Conservation (phyloP, 2,888 invertebrate species). For the Dermolepida albohirtum region DNA sequence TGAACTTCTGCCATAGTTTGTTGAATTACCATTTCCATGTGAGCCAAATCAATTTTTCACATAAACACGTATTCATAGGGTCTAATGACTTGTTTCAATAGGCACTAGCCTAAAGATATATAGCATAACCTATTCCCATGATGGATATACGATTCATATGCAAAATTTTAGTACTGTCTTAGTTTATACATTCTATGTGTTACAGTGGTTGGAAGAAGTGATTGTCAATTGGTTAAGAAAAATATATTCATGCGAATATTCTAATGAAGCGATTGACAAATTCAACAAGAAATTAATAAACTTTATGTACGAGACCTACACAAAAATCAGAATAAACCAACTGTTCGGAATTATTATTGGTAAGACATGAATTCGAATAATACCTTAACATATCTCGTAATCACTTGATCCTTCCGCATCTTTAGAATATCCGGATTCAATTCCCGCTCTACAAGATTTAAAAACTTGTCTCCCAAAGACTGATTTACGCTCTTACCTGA, state of each 20-base stretch:
- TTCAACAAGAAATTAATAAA: slow-evolving; percentile 83
- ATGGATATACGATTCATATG: too few species aligned
- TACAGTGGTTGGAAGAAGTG: slow-evolving; percentile 86
- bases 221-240: slow-evolving; percentile 89
- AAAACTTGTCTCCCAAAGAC: slow-evolving; percentile 88
- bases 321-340: slow-evolving; percentile 88
- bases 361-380: slow-evolving; percentile 55
- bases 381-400: not conserved
- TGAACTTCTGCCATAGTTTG: too few species aligned
- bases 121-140: too few species aligned
- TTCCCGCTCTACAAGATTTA: slow-evolving; percentile 91
- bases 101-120: too few species aligned
- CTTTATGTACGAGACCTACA: slow-evolving; percentile 89
- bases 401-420: slow-evolving; percentile 41
- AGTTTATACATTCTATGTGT: slow-evolving; percentile 46
- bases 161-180: too few species aligned
- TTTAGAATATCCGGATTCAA: slow-evolving; percentile 92
- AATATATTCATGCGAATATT: slow-evolving; percentile 79
- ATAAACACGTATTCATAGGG: too few species aligned
- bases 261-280: slow-evolving; percentile 71
- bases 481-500: slow-evolving; percentile 82
- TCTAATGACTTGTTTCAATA: too few species aligned
- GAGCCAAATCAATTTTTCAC: too few species aligned
- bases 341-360: slow-evolving; percentile 95
- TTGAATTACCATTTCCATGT: too few species aligned